Percentiles rank a stretch among this genome's conserved stretches.
These are phyloP conservation scores for Ectropis grisescens DNA, from an alignment of 1,140 invertebrate species.

Conservation along the genomic window DNA sequence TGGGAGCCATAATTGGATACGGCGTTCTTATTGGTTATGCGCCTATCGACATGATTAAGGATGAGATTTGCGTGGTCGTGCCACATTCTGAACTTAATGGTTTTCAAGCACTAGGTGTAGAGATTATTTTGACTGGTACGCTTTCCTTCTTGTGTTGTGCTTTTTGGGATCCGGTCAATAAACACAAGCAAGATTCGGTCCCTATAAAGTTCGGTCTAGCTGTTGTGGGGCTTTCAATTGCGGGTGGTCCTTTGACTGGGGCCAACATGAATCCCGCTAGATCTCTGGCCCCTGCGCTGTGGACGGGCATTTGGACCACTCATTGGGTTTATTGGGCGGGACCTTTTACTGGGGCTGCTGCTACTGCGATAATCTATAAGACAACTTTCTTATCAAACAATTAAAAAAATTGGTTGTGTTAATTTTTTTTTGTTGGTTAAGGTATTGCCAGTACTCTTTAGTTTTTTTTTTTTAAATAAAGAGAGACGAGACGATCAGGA, in stretches of 20 bases:
- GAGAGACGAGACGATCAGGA: no score
- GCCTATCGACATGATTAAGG: slow-evolving; percentile 34
- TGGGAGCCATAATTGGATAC: slow-evolving; percentile 79
- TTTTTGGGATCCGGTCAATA: slow-evolving; percentile 21
- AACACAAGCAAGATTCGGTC: slow-evolving; percentile 1
- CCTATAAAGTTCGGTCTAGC: slow-evolving; percentile 64
- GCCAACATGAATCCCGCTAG: slow-evolving; percentile 88
- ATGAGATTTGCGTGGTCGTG: slow-evolving; percentile 73
- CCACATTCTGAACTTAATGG: slow-evolving; percentile 53
- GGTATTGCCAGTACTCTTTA: no score
- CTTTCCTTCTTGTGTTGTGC: slow-evolving; percentile 74
- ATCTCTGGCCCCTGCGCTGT: slow-evolving; percentile 81
- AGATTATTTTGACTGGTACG: slow-evolving; percentile 75
- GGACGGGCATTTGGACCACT: slow-evolving; percentile 75
- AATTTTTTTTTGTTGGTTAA: no score
- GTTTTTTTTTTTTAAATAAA: no score
- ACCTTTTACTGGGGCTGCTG: slow-evolving; percentile 71
- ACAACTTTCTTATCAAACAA: no score
- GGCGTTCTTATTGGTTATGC: slow-evolving; percentile 74
- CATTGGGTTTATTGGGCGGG: slow-evolving; percentile 88
- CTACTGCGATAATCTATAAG: slow-evolving; percentile 75
- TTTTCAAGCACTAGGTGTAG: slow-evolving; percentile 38
- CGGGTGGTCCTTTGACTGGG: slow-evolving; percentile 72
- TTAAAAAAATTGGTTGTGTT: no score
- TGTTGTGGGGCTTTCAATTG: slow-evolving; percentile 8